Evolutionary conservation across 2,888 invertebrate genomes (phyloP), one percentile per base, ranked within the genome.

Genomic region (Apamea epomidion): DNA sequence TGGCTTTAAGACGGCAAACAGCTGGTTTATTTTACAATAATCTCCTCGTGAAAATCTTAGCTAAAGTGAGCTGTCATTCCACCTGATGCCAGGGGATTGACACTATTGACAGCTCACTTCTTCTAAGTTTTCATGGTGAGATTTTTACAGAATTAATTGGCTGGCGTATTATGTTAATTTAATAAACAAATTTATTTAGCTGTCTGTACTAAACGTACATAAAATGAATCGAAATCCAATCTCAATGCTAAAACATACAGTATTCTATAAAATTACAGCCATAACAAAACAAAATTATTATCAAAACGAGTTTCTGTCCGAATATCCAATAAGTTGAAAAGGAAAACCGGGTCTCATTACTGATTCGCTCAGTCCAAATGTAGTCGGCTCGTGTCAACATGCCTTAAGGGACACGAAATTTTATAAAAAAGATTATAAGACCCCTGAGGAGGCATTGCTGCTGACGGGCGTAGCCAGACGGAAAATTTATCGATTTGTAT

Each of bases 401-500:
- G 42, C 64, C 76, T 80, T 78, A 37, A 80, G 54, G 74, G 72
- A 78, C 71, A 75, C 42, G 76, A 80, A 81, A 80, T 81, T 81
- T 81, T 70, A 78, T 78, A 70, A 74, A 80, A 80, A 81, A 81
- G 51, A 86, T 82, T 78, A 25, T 65, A 76, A 64, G 64, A 14
- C 72, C 76, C 67, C 67, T 74, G 37, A 64, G 71, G 65, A 88
- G 60, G 64, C 51, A 54, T 74, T 82, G 72, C 78, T 32, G 42
- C 72, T 82, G 88, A 88, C 88, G 73, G 81, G 76, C 58, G 42
- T 32, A 78, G 73, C 78, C 74, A 81, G 70, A 72, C 78, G 76
- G 83, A 80, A 82, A 86, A 88, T 80, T 83, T 65, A 64, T 74
- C 64, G 64, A 77, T 81, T 80, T 84, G 60, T 81, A 81, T 83